Conservation (phyloP, 2,888 invertebrate genomes). For the Sisyra terminalis region DNA sequence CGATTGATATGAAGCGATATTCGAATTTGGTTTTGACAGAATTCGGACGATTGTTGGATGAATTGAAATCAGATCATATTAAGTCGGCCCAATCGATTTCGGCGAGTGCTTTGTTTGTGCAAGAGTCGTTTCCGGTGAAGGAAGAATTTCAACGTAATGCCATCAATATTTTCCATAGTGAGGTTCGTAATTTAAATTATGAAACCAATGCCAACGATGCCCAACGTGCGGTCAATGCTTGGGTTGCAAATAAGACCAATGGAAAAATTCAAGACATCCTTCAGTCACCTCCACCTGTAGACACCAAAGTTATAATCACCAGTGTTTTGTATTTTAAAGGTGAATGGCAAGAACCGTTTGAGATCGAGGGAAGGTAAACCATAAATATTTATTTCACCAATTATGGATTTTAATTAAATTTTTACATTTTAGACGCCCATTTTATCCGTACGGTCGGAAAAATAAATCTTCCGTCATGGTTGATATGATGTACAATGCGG, state of each 20-base stretch:
- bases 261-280: slow-evolving; percentile 44
- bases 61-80: slow-evolving; percentile 7
- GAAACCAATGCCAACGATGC: slow-evolving; percentile 23
- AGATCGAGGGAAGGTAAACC: slow-evolving; percentile 30
- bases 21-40: slow-evolving; percentile 36
- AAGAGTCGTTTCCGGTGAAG: slow-evolving; percentile 35
- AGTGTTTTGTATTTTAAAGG: slow-evolving; percentile 58
- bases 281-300: slow-evolving; percentile 29
- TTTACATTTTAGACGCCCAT: slow-evolving; percentile 33
- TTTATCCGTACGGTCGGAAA: slow-evolving; percentile 32
- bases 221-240: slow-evolving; percentile 36
- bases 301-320: slow-evolving; percentile 42
- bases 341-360: slow-evolving; percentile 49
- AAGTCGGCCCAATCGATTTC: background rate
- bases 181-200: slow-evolving; percentile 38
- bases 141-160: slow-evolving; percentile 33
- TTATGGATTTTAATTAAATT: background rate
- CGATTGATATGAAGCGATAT: slow-evolving; percentile 23
- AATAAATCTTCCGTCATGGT: slow-evolving; percentile 26
- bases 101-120: slow-evolving; percentile 42
- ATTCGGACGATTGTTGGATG: slow-evolving; percentile 34
- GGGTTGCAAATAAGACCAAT: slow-evolving; percentile 43
- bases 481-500: slow-evolving; percentile 50
- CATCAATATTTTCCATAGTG: slow-evolving; percentile 36
- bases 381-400: background rate